A percentile compares a stretch with the other conserved stretches of the same genome.
Evolutionary conservation across 2,113 vertebrate genomes (phyloP).

Genomic region (Erinaceus europaeus): DNA sequence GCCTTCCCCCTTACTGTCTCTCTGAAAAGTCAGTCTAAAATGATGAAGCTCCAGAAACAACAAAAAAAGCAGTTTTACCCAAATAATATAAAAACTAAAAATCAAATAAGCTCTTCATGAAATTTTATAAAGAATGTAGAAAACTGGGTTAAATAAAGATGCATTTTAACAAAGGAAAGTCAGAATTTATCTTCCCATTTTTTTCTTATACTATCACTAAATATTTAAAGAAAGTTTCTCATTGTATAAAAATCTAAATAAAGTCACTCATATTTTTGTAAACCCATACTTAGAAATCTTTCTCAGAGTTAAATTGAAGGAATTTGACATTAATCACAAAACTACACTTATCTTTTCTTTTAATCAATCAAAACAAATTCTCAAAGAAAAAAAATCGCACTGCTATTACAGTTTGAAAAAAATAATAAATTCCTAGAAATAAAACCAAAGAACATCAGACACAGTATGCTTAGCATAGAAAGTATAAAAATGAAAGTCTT

Average conservation of each 20-base stretch:
- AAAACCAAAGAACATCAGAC: slow-evolving; percentile 43
- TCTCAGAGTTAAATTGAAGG: slow-evolving; percentile 11
- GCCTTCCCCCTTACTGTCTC: too few species aligned
- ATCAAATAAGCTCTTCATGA: not conserved
- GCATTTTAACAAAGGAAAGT: not conserved
- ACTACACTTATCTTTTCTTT: not conserved
- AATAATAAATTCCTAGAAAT: not conserved
- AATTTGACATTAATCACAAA: slow-evolving; percentile 27
- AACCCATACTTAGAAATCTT: not conserved
- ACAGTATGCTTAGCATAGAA: not conserved
- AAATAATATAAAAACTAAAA: slow-evolving; percentile 4
- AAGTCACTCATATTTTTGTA: not conserved
- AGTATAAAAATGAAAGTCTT: not conserved
- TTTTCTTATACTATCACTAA: not conserved
- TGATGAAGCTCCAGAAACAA: too few species aligned
- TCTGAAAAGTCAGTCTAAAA: too few species aligned
- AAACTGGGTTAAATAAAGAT: not conserved
- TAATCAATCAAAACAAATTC: slow-evolving; percentile 13
- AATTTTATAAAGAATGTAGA: not conserved
- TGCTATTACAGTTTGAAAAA: not conserved
- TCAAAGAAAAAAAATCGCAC: not conserved
- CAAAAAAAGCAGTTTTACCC: too few species aligned
- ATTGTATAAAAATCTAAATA: slow-evolving; percentile 23
- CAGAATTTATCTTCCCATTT: not conserved
- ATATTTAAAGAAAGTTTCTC: not conserved